phyloP scores from a whole-genome alignment of 2,113 vertebrate species.

The Peromyscus californicus region DNA sequence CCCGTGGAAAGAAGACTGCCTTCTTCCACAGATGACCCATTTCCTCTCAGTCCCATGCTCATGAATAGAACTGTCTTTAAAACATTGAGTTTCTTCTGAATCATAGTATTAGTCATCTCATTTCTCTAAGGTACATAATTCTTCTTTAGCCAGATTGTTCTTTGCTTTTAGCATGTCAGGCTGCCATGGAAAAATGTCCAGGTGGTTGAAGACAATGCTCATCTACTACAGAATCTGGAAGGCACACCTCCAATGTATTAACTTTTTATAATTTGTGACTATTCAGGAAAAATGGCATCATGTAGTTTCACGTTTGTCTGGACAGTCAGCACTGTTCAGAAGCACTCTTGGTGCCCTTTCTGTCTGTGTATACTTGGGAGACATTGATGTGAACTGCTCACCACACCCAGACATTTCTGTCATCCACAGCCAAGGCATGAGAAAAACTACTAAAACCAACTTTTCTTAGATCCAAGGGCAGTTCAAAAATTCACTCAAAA shows the following conservation, averaged over 20 bases:
- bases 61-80: not conserved
- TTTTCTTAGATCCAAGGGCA: not conserved
- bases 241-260: too few relatives aligned
- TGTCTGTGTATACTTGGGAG: not conserved
- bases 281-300: not conserved
- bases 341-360: not conserved
- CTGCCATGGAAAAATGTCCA: not conserved
- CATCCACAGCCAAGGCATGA: not conserved
- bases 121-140: not conserved
- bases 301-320: not conserved
- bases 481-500: not conserved
- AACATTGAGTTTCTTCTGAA: not conserved
- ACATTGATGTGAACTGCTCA: not conserved
- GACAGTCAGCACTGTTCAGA: not conserved
- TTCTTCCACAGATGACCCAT: not conserved
- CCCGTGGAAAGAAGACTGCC: not conserved
- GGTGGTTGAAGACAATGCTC: not conserved
- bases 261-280: not conserved
- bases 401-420: not conserved
- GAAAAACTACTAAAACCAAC: not conserved
- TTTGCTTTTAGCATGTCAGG: not conserved
- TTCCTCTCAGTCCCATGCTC: not conserved
- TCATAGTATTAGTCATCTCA: not conserved
- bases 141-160: not conserved
- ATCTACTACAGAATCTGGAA: not conserved